Percentiles rank a stretch among this genome's conserved stretches.
These are phyloP conservation scores for Chondrosia reniformis DNA, from an alignment of 37 sponge, comb jelly and placozoan genomes.

Conservation along the genomic window DNA sequence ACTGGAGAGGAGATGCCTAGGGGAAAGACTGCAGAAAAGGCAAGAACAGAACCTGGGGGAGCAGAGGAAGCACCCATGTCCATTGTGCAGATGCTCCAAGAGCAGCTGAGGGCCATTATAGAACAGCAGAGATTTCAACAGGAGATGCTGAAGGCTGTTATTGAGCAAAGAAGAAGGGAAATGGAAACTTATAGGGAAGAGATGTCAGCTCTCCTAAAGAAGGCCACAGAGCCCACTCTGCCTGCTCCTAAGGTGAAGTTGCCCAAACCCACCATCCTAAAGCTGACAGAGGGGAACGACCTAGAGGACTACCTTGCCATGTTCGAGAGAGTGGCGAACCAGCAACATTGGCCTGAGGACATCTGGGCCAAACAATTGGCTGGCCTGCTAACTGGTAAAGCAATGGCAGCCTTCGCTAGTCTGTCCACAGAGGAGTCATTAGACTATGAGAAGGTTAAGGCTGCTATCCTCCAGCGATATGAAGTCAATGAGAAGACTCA, in stretches of 20 bases:
- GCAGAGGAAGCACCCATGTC: not conserved
- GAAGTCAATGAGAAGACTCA: too few relatives aligned
- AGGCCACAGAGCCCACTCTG: not conserved
- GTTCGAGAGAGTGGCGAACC: not conserved
- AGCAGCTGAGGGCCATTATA: not conserved
- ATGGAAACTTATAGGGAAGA: not conserved
- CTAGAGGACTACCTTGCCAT: too few relatives aligned
- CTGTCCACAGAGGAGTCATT: not conserved
- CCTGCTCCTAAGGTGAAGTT: not conserved
- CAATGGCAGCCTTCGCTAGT: not conserved
- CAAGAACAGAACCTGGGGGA: not conserved
- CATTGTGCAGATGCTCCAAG: not conserved
- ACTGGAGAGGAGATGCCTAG: not conserved
- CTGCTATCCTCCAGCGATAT: too few relatives aligned
- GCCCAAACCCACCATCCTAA: not conserved
- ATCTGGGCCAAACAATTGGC: not conserved
- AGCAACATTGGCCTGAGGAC: not conserved
- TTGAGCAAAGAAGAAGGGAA: not conserved
- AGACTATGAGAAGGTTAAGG: not conserved
- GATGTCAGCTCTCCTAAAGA: not conserved
- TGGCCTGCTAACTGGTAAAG: not conserved
- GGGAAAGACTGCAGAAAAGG: not conserved
- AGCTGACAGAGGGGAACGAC: not conserved
- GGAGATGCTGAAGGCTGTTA: not conserved
- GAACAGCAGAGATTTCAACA: slow-evolving; percentile 2